Percentiles rank a stretch among this genome's conserved stretches.
phyloP scores from a whole-genome alignment of 2,797 vertebrate species.

The Hoplostethus mediterraneus region DNA sequence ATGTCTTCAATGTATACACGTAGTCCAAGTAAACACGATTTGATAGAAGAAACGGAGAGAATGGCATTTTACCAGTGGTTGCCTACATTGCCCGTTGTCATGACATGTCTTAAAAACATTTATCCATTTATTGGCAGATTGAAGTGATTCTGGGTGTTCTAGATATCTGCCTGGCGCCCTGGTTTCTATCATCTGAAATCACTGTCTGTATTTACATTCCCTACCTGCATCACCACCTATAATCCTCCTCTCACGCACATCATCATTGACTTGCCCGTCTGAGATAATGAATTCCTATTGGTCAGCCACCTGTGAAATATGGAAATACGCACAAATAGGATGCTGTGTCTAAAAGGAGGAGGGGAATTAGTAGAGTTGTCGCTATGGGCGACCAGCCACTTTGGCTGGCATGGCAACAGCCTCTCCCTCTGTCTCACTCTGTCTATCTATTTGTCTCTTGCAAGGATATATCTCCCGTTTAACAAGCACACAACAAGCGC shows the following conservation, averaged over 20 bases:
- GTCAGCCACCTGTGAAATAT: conserved; percentile 58
- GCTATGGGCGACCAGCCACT: conserved; percentile 44
- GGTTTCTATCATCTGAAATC: conserved; percentile 39
- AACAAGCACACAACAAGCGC: not conserved
- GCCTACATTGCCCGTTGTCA: conserved; percentile 7
- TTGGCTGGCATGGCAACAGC: conserved; percentile 32
- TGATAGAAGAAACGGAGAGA: conserved; percentile 30
- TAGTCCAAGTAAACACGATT: conserved; percentile 1
- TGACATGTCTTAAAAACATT: conserved; percentile 45
- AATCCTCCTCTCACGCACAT: conserved; percentile 54
- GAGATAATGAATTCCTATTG: conserved; percentile 53
- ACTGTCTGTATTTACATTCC: conserved; percentile 49
- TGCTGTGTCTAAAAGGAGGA: conserved; percentile 15
- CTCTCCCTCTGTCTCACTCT: conserved; percentile 15
- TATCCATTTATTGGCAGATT: conserved; percentile 59
- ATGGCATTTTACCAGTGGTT: conserved; percentile 16
- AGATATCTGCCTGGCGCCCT: conserved; percentile 49
- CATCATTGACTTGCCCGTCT: conserved; percentile 21
- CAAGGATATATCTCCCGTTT: conserved; percentile 10
- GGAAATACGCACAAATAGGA: conserved; percentile 36
- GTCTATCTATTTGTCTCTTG: not conserved
- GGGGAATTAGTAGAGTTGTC: conserved; percentile 22
- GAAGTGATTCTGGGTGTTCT: conserved; percentile 52
- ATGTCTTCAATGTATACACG: conserved; percentile 10
- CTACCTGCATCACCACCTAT: conserved; percentile 45